These are phyloP conservation scores for Pammene aurita DNA, from an alignment of 2,888 invertebrate genomes.

Conservation along the genomic window DNA sequence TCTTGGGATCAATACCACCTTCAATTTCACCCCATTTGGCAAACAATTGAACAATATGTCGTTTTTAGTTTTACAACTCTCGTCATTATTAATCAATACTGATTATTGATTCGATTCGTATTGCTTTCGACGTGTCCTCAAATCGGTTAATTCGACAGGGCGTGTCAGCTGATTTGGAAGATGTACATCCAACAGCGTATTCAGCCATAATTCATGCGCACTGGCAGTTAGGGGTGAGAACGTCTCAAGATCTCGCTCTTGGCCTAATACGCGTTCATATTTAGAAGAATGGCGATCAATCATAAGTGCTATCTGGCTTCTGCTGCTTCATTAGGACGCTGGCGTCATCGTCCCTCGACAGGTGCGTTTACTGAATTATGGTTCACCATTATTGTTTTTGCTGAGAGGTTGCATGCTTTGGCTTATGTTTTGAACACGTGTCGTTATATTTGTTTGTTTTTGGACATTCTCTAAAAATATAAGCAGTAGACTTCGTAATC, in stretches of 20 bases:
- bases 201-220: slow-evolving; percentile 57
- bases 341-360: slow-evolving; percentile 56
- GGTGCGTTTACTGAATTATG: slow-evolving; percentile 49
- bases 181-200: slow-evolving; percentile 54
- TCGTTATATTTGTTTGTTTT: slow-evolving; percentile 12
- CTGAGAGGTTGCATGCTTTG: slow-evolving; percentile 38
- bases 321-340: slow-evolving; percentile 56
- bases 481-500: neutral
- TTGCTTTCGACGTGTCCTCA: slow-evolving; percentile 17
- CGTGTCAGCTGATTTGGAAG: slow-evolving; percentile 44
- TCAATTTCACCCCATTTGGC: neutral
- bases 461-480: neutral
- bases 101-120: neutral
- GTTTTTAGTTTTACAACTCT: neutral
- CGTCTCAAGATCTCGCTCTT: slow-evolving; percentile 72
- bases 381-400: slow-evolving; percentile 39
- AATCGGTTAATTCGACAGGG: slow-evolving; percentile 26
- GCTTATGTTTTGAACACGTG: slow-evolving; percentile 25
- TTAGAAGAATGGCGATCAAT: slow-evolving; percentile 72
- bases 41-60: neutral
- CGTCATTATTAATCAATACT: neutral
- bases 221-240: slow-evolving; percentile 73
- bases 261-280: slow-evolving; percentile 73
- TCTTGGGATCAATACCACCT: neutral
- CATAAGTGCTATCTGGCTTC: slow-evolving; percentile 55